Percentiles rank a stretch among this genome's conserved stretches.
phyloP scores from a whole-genome alignment of 2,888 invertebrate genomes.

The Plagiodera versicolora region DNA sequence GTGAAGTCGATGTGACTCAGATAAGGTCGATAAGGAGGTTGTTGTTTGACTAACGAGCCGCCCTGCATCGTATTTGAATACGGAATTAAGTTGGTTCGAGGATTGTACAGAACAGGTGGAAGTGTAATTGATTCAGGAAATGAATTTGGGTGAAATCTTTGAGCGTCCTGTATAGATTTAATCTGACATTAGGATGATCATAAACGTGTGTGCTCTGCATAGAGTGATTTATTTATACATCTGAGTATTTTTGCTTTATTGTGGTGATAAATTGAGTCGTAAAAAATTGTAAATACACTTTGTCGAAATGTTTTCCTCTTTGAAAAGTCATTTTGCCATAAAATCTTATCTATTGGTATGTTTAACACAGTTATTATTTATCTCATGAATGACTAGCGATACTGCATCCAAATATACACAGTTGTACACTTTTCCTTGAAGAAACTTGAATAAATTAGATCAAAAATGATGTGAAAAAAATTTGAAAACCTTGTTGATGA shows the following conservation, averaged over 20 bases:
- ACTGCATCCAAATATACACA: too few species aligned
- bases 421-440: too few species aligned
- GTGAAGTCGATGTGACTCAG: conserved; percentile 33
- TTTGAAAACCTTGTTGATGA: too few species aligned
- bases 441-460: too few species aligned
- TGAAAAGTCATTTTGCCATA: not conserved
- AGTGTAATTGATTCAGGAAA: too few species aligned
- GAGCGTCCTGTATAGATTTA: not conserved
- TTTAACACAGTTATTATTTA: too few species aligned
- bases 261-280: not conserved
- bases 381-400: too few species aligned
- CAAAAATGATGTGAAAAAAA: too few species aligned
- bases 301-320: not conserved
- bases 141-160: too few species aligned
- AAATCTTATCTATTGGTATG: conserved; percentile 6
- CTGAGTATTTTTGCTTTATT: not conserved
- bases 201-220: not conserved
- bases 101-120: not conserved
- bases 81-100: conserved; percentile 27
- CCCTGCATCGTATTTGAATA: conserved; percentile 36
- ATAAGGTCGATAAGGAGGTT: conserved; percentile 30
- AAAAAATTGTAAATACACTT: not conserved
- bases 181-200: not conserved
- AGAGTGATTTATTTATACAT: not conserved
- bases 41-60: conserved; percentile 39